Evolutionary conservation across 2,888 invertebrate genomes (phyloP).

Genomic region (Lithodes maja): DNA sequence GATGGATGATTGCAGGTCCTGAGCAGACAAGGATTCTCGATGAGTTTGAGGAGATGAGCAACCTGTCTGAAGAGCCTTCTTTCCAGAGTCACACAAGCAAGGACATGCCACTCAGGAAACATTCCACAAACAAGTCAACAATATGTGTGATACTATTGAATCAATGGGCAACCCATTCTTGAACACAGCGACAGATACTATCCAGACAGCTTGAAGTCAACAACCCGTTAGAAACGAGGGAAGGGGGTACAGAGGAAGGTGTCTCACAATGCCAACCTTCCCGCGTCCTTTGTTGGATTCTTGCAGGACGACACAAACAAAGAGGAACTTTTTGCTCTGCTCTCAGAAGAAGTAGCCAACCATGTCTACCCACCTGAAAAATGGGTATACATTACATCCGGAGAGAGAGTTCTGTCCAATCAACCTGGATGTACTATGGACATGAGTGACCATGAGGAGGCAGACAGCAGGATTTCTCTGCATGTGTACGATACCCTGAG

Average conservation of each 20-base stretch:
- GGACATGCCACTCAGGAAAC: too few relatives aligned
- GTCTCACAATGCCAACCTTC: slow-evolving; percentile 31
- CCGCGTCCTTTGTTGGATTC: slow-evolving; percentile 27
- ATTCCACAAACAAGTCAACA: background rate
- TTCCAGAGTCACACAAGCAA: too few relatives aligned
- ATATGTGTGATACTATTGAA: background rate
- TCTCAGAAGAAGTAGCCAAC: slow-evolving; percentile 37
- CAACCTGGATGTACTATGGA: slow-evolving; percentile 26
- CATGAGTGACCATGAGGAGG: slow-evolving; percentile 20
- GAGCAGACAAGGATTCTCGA: too few relatives aligned
- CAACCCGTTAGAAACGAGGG: slow-evolving; percentile 31
- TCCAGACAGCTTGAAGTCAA: slow-evolving; percentile 35
- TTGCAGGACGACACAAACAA: slow-evolving; percentile 18
- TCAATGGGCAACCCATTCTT: too few relatives aligned
- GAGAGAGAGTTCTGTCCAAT: slow-evolving; percentile 26
- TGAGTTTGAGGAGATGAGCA: too few relatives aligned
- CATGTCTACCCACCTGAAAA: slow-evolving; percentile 24
- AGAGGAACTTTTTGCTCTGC: slow-evolving; percentile 5
- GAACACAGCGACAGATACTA: background rate
- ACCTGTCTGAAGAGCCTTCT: too few relatives aligned
- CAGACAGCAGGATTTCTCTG: slow-evolving; percentile 29
- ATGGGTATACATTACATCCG: slow-evolving; percentile 25
- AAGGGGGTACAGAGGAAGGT: slow-evolving; percentile 30
- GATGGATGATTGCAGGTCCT: background rate
- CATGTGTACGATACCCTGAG: slow-evolving; percentile 27